A percentile compares a stretch with the other conserved stretches of the same genome.
Conservation (phyloP, 2,888 invertebrate species). For the Rhamnusium bicolor region DNA sequence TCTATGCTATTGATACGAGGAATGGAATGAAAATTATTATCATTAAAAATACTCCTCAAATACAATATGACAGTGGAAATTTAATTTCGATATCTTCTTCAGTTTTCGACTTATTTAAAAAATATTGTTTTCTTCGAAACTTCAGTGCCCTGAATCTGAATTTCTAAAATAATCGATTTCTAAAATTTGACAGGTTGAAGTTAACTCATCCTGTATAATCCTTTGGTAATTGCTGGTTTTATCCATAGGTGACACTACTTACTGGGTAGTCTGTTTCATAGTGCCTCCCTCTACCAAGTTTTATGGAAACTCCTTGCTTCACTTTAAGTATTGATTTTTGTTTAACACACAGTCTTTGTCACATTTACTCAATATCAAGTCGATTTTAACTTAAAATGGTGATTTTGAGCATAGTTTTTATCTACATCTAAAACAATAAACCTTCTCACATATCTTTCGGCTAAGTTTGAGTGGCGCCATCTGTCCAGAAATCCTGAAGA, state of each 20-base stretch:
- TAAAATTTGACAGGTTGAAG: too few relatives aligned
- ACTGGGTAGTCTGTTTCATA: neutral
- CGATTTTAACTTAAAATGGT: neutral
- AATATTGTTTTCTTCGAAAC: too few relatives aligned
- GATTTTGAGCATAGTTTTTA: neutral
- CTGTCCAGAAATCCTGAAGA: slow-evolving; percentile 4
- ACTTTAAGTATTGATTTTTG: neutral
- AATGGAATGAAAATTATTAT: too few relatives aligned
- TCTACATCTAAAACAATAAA: neutral
- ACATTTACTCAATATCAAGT: neutral
- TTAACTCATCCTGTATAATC: too few relatives aligned
- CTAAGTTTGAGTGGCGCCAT: slow-evolving; percentile 3
- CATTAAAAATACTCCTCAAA: too few relatives aligned
- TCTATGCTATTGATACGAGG: too few relatives aligned
- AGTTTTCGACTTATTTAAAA: too few relatives aligned
- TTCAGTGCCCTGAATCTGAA: too few relatives aligned
- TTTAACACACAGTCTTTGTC: neutral
- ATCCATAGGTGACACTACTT: neutral
- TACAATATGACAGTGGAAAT: too few relatives aligned
- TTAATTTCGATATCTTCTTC: too few relatives aligned
- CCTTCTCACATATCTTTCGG: neutral
- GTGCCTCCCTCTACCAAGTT: neutral
- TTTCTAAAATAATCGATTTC: too few relatives aligned
- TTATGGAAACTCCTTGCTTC: neutral
- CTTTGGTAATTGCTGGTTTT: neutral